Evolutionary conservation across 2,797 vertebrate genomes (phyloP).

Genomic region (Trachops cirrhosus): DNA sequence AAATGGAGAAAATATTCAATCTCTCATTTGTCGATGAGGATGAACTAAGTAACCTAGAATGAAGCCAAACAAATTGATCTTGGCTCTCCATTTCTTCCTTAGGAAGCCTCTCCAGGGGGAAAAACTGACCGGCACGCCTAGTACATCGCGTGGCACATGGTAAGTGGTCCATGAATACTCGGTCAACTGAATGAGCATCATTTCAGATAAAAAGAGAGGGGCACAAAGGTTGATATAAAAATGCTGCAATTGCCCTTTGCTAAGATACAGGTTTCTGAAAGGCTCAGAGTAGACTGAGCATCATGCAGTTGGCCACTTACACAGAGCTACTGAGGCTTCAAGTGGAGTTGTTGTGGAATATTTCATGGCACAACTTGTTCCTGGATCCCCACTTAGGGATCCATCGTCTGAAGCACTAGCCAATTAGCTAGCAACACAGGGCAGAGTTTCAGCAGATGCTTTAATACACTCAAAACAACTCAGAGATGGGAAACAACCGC

Average conservation of each 20-base stretch:
- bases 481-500: not conserved
- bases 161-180: not conserved
- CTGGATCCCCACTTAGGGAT: not conserved
- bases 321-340: not conserved
- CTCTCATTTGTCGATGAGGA: not conserved
- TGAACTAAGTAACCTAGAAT: not conserved
- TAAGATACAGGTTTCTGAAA: not conserved
- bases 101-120: not conserved
- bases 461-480: constrained; percentile 26
- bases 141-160: not conserved
- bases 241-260: not conserved
- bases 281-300: accelerated
- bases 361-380: not conserved
- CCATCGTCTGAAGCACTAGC: not conserved
- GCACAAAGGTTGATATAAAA: not conserved
- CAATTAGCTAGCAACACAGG: not conserved
- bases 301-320: accelerated
- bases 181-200: not conserved
- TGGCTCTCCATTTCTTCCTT: not conserved
- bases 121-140: not conserved
- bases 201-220: not conserved
- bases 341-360: not conserved
- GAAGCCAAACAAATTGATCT: not conserved
- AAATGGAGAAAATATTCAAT: not conserved
- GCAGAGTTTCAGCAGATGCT: constrained; percentile 15